Evolutionary conservation across 1,140 invertebrate species (phyloP), one percentile per base, ranked within the genome.

Genomic region (Parasteatoda tepidariorum): DNA sequence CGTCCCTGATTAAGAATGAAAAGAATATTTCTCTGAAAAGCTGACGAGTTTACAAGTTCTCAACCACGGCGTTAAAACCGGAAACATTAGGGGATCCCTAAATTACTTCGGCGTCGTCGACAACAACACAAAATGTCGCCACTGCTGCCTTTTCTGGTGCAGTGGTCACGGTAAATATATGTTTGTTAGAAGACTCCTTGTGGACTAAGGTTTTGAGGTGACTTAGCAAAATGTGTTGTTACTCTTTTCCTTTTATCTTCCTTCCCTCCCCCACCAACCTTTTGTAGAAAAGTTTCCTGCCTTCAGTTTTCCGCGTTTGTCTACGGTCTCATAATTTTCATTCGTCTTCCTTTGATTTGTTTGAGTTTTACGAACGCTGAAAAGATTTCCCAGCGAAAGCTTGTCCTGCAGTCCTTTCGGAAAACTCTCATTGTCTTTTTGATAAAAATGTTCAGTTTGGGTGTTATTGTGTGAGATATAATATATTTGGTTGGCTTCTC

Each of bases 151-250:
- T 79, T 82, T 82, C 31, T 82, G 78, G 31, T 68, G 67, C 33
- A 48, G 13, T 82, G 78, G 78, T 61, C 78, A 70, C 34, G 33
- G 78, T 82, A 82, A 82, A 82, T 82, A 82, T 70, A 71, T 82
- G 67, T 82, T 82, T 82, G 66, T 79, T 34, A 59, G 24, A n/a
- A 28, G 28, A 28, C 70, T 57, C 11, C 54, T 24, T 26, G 26
- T 41, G 13, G 54, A 55, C 18, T 55, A 15, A n/a, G n/a, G 38
- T 18, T 13, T 48, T 48, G 28, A 57, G 70, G 26, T 73, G 70
- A 57, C 48, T 73, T 24, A 24, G 31, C 24, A 55, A 26, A 30
- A 30, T n/a, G 28, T 15, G 38, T 33, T 15, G 38, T 33, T 48
- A 9, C 38, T 48, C 38, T 48, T 48, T 48, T 48, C 38, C 38